Percentiles rank a stretch among this genome's conserved stretches.
These are phyloP conservation scores for Apodemus agrarius DNA, from an alignment of 2,797 vertebrate genomes.

Conservation along the genomic window DNA sequence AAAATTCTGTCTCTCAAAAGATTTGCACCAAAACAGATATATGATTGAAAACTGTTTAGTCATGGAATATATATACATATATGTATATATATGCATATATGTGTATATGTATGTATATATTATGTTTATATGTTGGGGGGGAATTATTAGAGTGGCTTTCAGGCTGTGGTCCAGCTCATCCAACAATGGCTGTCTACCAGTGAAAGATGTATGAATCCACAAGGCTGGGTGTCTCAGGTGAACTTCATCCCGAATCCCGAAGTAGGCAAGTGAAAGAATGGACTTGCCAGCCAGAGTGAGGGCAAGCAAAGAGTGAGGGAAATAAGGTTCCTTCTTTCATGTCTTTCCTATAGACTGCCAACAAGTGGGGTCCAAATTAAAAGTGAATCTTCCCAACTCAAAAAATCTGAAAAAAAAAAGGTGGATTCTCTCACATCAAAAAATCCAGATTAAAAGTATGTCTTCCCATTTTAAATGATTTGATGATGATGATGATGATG, in stretches of 20 bases:
- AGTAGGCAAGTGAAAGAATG: background rate
- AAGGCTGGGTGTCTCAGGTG: background rate
- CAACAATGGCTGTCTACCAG: background rate
- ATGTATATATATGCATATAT: background rate
- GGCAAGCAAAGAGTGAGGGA: background rate
- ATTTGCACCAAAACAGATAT: background rate
- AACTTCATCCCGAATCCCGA: background rate
- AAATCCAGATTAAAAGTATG: background rate
- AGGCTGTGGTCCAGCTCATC: background rate
- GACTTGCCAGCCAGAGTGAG: background rate
- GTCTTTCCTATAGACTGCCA: background rate
- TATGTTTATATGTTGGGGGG: background rate
- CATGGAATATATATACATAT: too few relatives aligned
- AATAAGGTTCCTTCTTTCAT: background rate
- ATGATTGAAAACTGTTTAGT: constrained; percentile 13
- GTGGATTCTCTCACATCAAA: background rate
- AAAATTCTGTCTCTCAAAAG: background rate
- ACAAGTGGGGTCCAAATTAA: background rate
- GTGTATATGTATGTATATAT: too few relatives aligned
- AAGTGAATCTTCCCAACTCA: background rate
- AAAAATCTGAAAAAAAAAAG: background rate
- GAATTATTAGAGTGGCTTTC: background rate
- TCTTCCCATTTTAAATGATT: background rate
- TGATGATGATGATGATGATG: background rate
- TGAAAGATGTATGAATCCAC: background rate